Base-by-base conservation (phyloP, 2,797 vertebrate species). In the Tamandua tetradactyla region DNA sequence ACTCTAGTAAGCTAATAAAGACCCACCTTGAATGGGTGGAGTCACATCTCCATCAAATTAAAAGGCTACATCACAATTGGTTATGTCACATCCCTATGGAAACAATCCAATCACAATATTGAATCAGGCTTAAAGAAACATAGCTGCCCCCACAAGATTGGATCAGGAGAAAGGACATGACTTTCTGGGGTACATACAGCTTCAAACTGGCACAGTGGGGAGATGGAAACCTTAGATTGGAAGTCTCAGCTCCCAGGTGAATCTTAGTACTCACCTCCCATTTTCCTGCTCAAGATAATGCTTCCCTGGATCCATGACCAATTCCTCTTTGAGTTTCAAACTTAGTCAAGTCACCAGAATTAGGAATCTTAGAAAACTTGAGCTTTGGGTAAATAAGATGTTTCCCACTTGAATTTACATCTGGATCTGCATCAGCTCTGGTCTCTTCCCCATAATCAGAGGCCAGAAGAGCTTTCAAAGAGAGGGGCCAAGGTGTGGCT, bases 261-360 rank as follows among this genome's bases (percentile, higher is more conserved):
- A 32, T 61, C 69, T 57, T 35, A 44, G 4, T 5, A 40, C 61
- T 42, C 55, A 40, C 8, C 35, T 32, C 18, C 55, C 3, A 5
- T 18, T 27, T 4, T 47, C 35, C 40, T 71, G 42, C 7, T 37
- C 5, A 3, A 57, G 27, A 7, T 0, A 15, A 35, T 2, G 37
- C 35, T 25, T 32, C 6, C 59, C n/a, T n/a, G n/a, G n/a, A n/a
- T n/a, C n/a, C n/a, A n/a, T n/a, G n/a, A n/a, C n/a, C n/a, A n/a
- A n/a, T n/a, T n/a, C n/a, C n/a, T n/a, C n/a, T n/a, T n/a, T 20
- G 23, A 12, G n/a, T 86, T 76, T 59, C 55, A 49, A 4, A 52
- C 30, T 49, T n/a, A 22, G 40, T 49, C 27, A 42, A 8, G 27
- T 52, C 7, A 1, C 52, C 7, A n/a, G 68, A 47, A 27, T 42